These are phyloP conservation scores for Hydrozoanthus gracilis DNA, from an alignment of 92 coral and sea anemone species.

Conservation along the genomic window DNA sequence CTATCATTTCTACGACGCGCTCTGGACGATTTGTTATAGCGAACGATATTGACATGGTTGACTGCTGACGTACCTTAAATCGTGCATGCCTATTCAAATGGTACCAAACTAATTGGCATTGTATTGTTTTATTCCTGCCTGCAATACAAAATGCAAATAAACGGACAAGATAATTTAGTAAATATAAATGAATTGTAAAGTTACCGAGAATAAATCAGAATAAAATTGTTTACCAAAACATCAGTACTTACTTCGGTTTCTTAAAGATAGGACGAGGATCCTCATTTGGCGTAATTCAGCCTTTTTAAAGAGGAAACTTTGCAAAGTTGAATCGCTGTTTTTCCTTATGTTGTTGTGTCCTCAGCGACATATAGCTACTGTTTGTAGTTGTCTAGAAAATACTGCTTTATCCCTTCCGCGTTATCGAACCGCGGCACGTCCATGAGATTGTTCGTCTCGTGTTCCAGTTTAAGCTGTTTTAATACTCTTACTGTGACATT, in stretches of 20 bases:
- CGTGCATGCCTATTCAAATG: too few relatives aligned
- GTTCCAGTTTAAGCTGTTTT: slow-evolving; percentile 2
- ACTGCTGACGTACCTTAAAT: too few relatives aligned
- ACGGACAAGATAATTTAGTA: not conserved
- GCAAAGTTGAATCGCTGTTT: slow-evolving; percentile 21
- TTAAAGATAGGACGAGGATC: not conserved
- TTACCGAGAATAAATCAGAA: not conserved
- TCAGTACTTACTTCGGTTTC: not conserved
- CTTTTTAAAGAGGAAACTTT: slow-evolving; percentile 16
- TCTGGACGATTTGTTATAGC: too few relatives aligned
- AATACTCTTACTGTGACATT: not conserved
- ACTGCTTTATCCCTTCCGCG: not conserved
- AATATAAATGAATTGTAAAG: not conserved
- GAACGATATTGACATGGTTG: too few relatives aligned
- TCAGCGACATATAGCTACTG: not conserved
- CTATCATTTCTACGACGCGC: too few relatives aligned
- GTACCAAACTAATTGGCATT: too few relatives aligned
- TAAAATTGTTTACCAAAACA: not conserved
- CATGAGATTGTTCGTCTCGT: too few relatives aligned
- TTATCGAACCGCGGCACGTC: too few relatives aligned
- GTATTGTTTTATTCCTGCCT: too few relatives aligned
- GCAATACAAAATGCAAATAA: not conserved
- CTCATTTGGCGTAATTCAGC: slow-evolving; percentile 3
- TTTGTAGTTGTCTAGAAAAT: not conserved
- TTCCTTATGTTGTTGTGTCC: not conserved